Evolutionary conservation across 2,113 vertebrate genomes (phyloP), one percentile per base, ranked within the genome.

Genomic region (Daboia siamensis): DNA sequence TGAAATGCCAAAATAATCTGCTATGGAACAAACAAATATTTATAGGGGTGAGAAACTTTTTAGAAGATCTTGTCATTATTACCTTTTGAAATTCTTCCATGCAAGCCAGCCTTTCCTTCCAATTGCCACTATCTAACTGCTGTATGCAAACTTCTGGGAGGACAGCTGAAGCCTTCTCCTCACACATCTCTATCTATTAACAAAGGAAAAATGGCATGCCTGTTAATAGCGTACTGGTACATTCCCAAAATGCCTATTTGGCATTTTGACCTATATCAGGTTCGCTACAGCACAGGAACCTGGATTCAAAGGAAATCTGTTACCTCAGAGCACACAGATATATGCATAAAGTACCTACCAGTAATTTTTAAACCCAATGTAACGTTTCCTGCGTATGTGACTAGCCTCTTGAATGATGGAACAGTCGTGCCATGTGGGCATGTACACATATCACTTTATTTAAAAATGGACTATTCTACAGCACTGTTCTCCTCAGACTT

Each of bases 11-110:
- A 33, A 54, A 54, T 44, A 89, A 17, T 23, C 11, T 48, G 44
- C 1, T 17, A 5, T 52, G 33, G 6, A 86, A 57, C 54, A 86
- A 54, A 33, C 61, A 86, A 44, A 13, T 7, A 26, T 85, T 39
- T 84, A 44, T 56, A 44, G n/a, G 23, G 52, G 10, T 24, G 39
- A 69, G 21, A 86, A 15, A 46, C 26, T 39, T n/a, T 93, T n/a
- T 39, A 87, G 80, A 85, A 90, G 3, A 56, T 91, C 91, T 84
- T 92, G 55, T 93, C 69, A 91, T 88, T 1, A 89, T 93, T 94
- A 99, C 99, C 98, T 98, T 99, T 94, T 99, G 99, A 96, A 99
- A 99, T 88, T 99, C 99, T 94, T 99, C 99, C 99, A 99, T 99
- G 96, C 99, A 99, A 59, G 99, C 99, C 94, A 99, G 97, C 80